Evolutionary conservation across 2,797 vertebrate genomes (phyloP).

Genomic region (Tinamus major): DNA sequence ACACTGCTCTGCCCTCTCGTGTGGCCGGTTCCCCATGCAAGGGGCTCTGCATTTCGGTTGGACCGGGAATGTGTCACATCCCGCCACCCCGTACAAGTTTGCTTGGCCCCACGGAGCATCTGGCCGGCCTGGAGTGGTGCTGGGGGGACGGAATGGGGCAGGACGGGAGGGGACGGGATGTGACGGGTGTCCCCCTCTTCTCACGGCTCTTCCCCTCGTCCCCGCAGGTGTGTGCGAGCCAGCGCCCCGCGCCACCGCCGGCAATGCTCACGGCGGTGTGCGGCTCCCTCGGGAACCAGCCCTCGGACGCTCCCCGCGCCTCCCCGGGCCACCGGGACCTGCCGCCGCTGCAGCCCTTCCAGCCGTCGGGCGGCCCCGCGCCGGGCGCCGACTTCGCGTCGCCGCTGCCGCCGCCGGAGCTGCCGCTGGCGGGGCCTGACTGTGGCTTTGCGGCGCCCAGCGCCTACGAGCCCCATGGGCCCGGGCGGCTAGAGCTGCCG

Average conservation of each 20-base stretch:
- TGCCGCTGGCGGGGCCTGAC: slow-evolving; percentile 75
- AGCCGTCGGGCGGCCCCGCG: slow-evolving; percentile 74
- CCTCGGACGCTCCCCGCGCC: slow-evolving; percentile 78
- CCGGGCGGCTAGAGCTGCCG: slow-evolving; percentile 78
- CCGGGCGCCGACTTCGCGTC: slow-evolving; percentile 74
- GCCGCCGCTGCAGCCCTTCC: slow-evolving; percentile 80
- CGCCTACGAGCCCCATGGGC: slow-evolving; percentile 74
- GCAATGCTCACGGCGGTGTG: slow-evolving; percentile 85
- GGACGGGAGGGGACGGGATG: background rate
- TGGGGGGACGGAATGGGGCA: no score
- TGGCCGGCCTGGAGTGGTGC: no score
- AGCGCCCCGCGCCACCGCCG: slow-evolving; percentile 58
- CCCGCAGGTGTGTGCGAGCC: slow-evolving; percentile 71
- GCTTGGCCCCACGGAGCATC: no score
- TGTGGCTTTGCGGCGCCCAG: slow-evolving; percentile 60
- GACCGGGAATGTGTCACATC: no score
- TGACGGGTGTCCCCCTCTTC: background rate
- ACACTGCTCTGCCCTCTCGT: no score
- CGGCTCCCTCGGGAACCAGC: slow-evolving; percentile 82
- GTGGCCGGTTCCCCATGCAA: no score
- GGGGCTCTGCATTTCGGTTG: no score
- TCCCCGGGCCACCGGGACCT: slow-evolving; percentile 79
- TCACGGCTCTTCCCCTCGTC: background rate
- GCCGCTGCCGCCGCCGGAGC: slow-evolving; percentile 72
- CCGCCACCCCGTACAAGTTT: no score